A percentile compares a stretch with the other conserved stretches of the same genome.
phyloP scores from a whole-genome alignment of 2,113 vertebrate genomes.

The Cisticola juncidis region DNA sequence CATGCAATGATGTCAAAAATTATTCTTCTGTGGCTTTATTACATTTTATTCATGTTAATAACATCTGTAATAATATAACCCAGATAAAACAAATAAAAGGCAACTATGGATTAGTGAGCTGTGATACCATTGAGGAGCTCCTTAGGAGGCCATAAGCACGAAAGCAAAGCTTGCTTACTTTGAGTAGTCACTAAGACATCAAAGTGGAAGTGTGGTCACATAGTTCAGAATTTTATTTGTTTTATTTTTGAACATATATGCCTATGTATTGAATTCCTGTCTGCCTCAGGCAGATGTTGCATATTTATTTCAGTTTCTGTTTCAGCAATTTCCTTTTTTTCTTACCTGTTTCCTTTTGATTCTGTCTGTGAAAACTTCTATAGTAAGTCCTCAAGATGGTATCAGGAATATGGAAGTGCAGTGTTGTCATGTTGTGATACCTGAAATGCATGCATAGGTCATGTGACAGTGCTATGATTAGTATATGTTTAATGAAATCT shows the following conservation, averaged over 20 bases:
- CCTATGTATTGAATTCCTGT: background rate
- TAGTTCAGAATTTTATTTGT: background rate
- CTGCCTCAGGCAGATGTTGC: background rate
- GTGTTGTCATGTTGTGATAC: background rate
- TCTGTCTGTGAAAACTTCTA: background rate
- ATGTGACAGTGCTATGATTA: background rate
- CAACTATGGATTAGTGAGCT: background rate
- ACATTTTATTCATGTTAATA: background rate
- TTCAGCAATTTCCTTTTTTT: background rate
- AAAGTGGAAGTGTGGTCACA: background rate
- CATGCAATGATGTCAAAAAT: background rate
- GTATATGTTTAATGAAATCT: background rate
- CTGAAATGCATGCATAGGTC: background rate
- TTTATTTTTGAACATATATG: background rate
- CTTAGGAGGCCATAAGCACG: background rate
- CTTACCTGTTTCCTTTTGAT: background rate
- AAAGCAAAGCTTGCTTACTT: background rate
- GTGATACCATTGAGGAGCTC: background rate
- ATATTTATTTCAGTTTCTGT: background rate
- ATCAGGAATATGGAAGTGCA: background rate
- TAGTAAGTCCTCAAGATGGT: background rate
- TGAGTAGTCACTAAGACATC: background rate
- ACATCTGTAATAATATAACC: background rate
- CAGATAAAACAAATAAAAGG: background rate
- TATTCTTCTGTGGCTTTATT: background rate